Evolutionary conservation across 2,888 invertebrate species (phyloP).

Genomic region (Noctua janthina): DNA sequence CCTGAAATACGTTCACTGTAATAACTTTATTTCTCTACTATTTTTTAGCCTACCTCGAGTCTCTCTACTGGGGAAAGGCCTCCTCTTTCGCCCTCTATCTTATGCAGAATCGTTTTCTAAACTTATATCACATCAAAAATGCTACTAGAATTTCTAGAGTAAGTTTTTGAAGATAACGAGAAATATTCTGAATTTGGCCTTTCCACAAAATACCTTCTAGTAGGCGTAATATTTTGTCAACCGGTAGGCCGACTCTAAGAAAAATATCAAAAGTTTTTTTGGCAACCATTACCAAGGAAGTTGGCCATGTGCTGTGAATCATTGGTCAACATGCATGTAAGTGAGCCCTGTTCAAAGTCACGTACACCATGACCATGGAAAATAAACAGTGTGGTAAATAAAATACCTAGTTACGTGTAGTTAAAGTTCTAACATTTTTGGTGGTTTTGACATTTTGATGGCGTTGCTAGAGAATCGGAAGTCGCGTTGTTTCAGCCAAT

Average conservation of each 20-base stretch:
- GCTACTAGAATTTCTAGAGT: not conserved
- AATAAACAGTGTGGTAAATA: not conserved
- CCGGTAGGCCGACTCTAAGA: not conserved
- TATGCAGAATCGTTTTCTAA: not conserved
- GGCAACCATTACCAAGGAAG: constrained; percentile 9
- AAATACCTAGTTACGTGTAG: not conserved
- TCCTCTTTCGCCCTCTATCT: not conserved
- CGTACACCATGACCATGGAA: constrained; percentile 29
- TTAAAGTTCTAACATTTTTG: no score
- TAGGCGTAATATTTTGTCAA: not conserved
- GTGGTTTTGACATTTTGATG: no score
- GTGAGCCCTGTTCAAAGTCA: constrained; percentile 40
- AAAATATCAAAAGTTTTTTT: not conserved
- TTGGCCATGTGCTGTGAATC: not conserved
- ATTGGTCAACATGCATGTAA: constrained; percentile 22
- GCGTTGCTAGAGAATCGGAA: no score
- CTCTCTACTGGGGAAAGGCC: not conserved
- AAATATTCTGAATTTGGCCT: not conserved
- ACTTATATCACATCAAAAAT: not conserved
- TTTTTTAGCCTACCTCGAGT: not conserved
- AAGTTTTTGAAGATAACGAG: not conserved
- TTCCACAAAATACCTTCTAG: not conserved
- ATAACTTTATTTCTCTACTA: not conserved
- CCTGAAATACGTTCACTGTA: not conserved
- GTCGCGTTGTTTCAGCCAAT: no score